Percentiles rank a stretch among this genome's conserved stretches.
Conservation (phyloP, 1,140 invertebrate genomes). For the Cydia amplana region DNA sequence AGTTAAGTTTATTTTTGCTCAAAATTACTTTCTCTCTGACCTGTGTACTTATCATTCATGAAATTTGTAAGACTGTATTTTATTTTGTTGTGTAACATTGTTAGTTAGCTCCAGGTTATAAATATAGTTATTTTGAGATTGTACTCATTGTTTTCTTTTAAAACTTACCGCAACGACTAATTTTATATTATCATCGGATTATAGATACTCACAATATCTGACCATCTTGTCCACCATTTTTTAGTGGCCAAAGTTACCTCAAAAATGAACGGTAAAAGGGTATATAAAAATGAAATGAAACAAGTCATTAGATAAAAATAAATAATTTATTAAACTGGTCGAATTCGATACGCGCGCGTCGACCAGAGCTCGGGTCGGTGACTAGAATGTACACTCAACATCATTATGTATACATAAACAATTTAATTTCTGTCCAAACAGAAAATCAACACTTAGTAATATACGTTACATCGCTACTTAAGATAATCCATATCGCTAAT, state of each 20-base stretch:
- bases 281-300: slow-evolving; percentile 49
- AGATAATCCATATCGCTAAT: slow-evolving; percentile 75
- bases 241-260: neutral
- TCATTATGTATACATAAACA: slow-evolving; percentile 71
- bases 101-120: slow-evolving; percentile 72
- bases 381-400: slow-evolving; percentile 79
- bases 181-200: too few relatives aligned
- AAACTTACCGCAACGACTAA: too few relatives aligned
- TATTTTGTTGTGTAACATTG: slow-evolving; percentile 77
- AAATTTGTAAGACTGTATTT: slow-evolving; percentile 79
- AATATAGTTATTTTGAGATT: slow-evolving; percentile 78
- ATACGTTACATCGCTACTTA: slow-evolving; percentile 75
- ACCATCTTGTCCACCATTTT: too few relatives aligned
- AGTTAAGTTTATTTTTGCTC: slow-evolving; percentile 69
- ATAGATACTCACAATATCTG: too few relatives aligned
- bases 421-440: slow-evolving; percentile 73
- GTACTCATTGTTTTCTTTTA: slow-evolving; percentile 48
- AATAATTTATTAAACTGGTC: slow-evolving; percentile 74
- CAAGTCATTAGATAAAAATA: slow-evolving; percentile 64
- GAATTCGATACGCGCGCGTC: slow-evolving; percentile 61
- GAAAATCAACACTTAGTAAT: slow-evolving; percentile 77
- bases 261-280: neutral
- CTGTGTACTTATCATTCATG: slow-evolving; percentile 76
- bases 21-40: slow-evolving; percentile 66
- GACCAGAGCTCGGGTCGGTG: slow-evolving; percentile 75